Conservation (phyloP, 2,113 vertebrate species). For the Vidua chalybeata region DNA sequence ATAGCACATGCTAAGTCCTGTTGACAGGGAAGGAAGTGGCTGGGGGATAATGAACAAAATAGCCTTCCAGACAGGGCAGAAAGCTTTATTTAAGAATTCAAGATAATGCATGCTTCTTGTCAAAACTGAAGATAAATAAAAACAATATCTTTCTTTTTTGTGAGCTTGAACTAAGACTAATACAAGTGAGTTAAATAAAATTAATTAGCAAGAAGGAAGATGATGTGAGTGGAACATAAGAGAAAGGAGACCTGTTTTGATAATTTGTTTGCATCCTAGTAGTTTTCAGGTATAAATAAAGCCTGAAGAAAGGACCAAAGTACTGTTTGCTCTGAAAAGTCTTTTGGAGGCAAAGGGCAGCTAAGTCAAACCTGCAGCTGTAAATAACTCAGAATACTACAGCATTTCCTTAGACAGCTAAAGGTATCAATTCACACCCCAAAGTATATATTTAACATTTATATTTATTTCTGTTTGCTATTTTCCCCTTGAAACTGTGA, state of each 20-base stretch:
- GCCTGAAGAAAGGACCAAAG: not conserved
- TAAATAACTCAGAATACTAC: conserved; percentile 14
- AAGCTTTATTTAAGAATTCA: not conserved
- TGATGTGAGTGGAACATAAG: not conserved
- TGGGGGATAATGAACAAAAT: not conserved
- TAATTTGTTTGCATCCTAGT: not conserved
- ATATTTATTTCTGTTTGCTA: not conserved
- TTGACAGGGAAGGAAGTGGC: not conserved
- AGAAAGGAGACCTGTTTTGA: not conserved
- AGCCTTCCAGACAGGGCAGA: not conserved
- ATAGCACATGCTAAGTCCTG: not conserved
- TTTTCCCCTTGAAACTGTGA: not conserved
- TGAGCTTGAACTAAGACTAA: not conserved
- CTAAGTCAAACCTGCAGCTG: not conserved
- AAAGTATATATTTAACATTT: not conserved
- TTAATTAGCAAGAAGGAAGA: not conserved
- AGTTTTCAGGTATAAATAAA: not conserved
- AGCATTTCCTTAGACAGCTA: not conserved
- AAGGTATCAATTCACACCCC: conserved; percentile 8
- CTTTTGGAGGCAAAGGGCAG: not conserved
- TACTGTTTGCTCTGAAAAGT: not conserved
- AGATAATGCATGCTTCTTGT: not conserved
- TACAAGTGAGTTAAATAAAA: not conserved
- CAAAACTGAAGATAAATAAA: not conserved
- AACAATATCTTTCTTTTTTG: not conserved